Percentiles rank a stretch among this genome's conserved stretches.
phyloP scores from a whole-genome alignment of 2,888 invertebrate genomes.

The Augiades crinisus region DNA sequence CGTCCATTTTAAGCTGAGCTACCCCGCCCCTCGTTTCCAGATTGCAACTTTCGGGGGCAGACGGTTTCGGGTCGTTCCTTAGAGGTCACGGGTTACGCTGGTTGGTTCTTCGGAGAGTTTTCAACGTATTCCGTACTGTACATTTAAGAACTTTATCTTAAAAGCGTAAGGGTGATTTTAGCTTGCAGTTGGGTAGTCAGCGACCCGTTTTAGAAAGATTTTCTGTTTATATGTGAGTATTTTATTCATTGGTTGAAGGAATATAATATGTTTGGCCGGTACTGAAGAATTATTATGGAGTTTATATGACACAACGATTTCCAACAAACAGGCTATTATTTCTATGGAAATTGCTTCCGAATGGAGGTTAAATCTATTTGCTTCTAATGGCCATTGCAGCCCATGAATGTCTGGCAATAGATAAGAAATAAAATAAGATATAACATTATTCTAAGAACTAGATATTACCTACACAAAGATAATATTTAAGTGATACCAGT shows the following conservation, averaged over 20 bases:
- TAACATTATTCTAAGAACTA: too few species aligned
- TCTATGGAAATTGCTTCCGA: too few species aligned
- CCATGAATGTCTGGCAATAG: background rate
- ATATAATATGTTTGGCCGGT: slow-evolving; percentile 20
- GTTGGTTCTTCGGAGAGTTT: slow-evolving; percentile 5
- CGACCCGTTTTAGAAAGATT: slow-evolving; percentile 30
- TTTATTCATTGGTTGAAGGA: slow-evolving; percentile 40
- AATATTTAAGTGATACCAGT: too few species aligned
- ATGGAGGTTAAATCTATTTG: background rate
- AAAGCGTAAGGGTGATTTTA: background rate
- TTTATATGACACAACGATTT: slow-evolving; percentile 18
- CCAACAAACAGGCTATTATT: slow-evolving; percentile 6
- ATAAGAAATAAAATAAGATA: too few species aligned
- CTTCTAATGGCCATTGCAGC: background rate
- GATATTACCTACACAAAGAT: too few species aligned
- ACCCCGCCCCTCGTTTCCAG: slow-evolving; percentile 33
- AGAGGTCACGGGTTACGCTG: background rate
- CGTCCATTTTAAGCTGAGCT: slow-evolving; percentile 48
- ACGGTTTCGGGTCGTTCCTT: background rate
- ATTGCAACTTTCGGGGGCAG: background rate
- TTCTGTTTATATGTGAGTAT: slow-evolving; percentile 34
- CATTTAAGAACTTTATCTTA: background rate
- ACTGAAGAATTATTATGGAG: slow-evolving; percentile 19
- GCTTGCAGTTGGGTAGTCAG: background rate
- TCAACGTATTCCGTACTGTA: background rate